Percentiles rank a stretch among this genome's conserved stretches.
Evolutionary conservation across 2,888 invertebrate genomes (phyloP).

Genomic region (Lamellibrachia columna): DNA sequence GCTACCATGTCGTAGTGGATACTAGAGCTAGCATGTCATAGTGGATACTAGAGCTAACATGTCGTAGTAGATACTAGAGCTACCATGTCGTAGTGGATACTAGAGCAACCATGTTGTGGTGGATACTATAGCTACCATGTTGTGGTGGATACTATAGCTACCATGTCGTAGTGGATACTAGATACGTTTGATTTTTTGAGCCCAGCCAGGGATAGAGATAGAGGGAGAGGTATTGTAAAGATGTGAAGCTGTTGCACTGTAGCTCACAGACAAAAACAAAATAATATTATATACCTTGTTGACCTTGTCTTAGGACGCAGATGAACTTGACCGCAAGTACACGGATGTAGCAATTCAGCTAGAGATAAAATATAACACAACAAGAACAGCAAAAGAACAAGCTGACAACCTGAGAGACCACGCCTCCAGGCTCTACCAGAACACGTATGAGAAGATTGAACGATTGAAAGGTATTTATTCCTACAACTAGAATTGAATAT

Average conservation of each 20-base stretch:
- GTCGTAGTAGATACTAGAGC: too few relatives aligned
- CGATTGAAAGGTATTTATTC: conserved; percentile 72
- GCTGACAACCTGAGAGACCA: conserved; percentile 81
- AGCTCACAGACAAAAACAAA: conserved; percentile 9
- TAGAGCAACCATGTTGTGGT: too few relatives aligned
- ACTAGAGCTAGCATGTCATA: too few relatives aligned
- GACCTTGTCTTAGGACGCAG: conserved; percentile 51
- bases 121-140: too few relatives aligned
- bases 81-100: too few relatives aligned
- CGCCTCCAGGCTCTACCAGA: conserved; percentile 84
- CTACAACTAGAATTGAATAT: neutral
- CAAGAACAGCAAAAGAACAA: conserved; percentile 80
- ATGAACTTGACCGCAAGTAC: conserved; percentile 75
- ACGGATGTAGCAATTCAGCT: conserved; percentile 78
- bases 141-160: neutral
- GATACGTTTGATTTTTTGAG: conserved; percentile 18
- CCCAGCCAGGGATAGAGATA: neutral
- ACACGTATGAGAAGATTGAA: conserved; percentile 69
- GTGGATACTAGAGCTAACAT: too few relatives aligned
- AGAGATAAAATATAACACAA: conserved; percentile 76
- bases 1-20: too few relatives aligned
- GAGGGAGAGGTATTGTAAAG: neutral
- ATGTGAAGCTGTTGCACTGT: neutral
- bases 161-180: neutral
- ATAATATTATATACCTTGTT: neutral